Percentiles rank a stretch among this genome's conserved stretches.
Conservation (phyloP, 1,140 invertebrate species). For the Caenorhabditis remanei region DNA sequence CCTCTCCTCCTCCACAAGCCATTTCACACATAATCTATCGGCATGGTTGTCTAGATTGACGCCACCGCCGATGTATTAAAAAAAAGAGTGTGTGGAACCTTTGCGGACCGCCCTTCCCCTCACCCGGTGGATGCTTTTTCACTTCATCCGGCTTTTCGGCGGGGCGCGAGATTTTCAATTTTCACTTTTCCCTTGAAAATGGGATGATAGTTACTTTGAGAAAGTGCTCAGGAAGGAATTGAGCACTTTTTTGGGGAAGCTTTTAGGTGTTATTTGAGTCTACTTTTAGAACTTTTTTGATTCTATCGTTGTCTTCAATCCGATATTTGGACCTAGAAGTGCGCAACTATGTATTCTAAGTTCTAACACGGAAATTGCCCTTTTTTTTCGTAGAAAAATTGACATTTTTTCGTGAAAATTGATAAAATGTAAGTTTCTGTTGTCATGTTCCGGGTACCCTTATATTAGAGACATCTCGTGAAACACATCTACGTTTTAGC, state of each 20-base stretch:
- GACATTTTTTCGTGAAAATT: no score
- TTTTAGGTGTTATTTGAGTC: no score
- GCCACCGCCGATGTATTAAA: neutral
- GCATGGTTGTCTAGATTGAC: conserved; percentile 29
- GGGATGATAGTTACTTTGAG: neutral
- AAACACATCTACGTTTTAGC: no score
- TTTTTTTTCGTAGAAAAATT: no score
- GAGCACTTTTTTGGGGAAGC: neutral
- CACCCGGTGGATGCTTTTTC: neutral
- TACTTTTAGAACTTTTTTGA: no score
- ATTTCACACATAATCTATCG: conserved; percentile 56
- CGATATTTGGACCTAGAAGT: no score
- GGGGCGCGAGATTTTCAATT: neutral
- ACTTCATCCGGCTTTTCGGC: conserved; percentile 38
- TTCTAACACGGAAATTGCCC: no score
- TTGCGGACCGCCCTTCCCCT: neutral
- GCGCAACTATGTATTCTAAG: no score
- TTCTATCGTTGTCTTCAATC: no score
- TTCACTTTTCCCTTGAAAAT: neutral
- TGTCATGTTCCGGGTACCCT: no score
- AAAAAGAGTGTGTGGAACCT: neutral
- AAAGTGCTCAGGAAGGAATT: conserved; percentile 14
- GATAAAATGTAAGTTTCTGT: no score
- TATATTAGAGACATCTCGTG: no score
- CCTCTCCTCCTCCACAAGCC: neutral